Percentiles rank a stretch among this genome's conserved stretches.
Conservation (phyloP, 2,797 vertebrate species). For the Myotis planiceps region DNA sequence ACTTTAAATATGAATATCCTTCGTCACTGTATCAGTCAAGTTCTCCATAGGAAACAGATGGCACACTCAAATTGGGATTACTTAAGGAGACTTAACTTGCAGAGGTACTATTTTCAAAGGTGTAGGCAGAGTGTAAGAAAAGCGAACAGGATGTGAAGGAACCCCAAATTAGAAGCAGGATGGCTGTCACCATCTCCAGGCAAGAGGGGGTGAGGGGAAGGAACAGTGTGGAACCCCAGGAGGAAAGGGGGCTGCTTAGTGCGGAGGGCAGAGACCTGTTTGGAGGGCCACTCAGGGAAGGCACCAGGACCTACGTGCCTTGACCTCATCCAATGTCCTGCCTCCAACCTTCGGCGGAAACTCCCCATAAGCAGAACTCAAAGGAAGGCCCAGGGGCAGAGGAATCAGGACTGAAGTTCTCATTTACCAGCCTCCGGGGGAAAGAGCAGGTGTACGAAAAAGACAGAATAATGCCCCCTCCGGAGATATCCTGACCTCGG, state of each 20-base stretch:
- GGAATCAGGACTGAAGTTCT: neutral
- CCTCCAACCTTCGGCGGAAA: neutral
- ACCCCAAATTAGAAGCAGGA: neutral
- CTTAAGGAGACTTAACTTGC: constrained; percentile 33
- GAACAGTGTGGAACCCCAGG: neutral
- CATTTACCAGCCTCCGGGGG: neutral
- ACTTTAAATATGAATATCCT: constrained; percentile 7
- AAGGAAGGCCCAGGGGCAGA: neutral
- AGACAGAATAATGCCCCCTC: neutral
- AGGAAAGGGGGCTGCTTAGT: neutral
- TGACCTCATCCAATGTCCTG: neutral
- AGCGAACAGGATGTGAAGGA: neutral
- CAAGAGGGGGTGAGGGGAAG: neutral
- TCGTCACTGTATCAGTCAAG: neutral
- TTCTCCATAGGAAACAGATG: constrained; percentile 45
- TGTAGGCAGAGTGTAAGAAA: neutral
- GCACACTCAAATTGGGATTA: constrained; percentile 2
- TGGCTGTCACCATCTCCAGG: neutral
- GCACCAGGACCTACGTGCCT: fast-evolving
- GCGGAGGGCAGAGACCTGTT: too few relatives aligned
- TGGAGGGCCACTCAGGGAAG: neutral
- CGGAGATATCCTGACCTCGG: neutral
- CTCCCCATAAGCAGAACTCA: neutral
- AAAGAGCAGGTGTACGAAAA: neutral
- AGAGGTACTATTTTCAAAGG: constrained; percentile 36